Conservation (phyloP, 2,888 invertebrate genomes). For the Tachina fera region DNA sequence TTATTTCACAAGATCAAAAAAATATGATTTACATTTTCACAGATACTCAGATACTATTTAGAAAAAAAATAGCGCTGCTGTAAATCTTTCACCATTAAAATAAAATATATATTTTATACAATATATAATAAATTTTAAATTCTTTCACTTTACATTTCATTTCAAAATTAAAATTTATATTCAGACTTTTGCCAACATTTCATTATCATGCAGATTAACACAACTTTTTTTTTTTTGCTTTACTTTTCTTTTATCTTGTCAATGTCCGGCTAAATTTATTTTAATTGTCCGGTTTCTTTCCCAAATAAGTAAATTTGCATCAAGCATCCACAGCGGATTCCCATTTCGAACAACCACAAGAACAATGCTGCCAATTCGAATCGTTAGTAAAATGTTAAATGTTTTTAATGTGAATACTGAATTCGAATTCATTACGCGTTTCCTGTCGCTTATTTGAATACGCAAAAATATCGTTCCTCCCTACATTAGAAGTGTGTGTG, state of each 20-base stretch:
- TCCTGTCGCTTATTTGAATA: constrained; percentile 5
- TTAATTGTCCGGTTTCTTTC: constrained; percentile 27
- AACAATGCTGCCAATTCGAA: constrained; percentile 27
- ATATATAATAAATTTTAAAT: neutral
- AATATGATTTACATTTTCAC: neutral
- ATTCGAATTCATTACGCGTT: constrained; percentile 42
- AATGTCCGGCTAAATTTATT: constrained; percentile 14
- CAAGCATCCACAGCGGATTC: neutral
- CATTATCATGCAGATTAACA: constrained; percentile 30
- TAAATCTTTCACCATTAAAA: neutral
- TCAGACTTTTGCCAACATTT: constrained; percentile 1
- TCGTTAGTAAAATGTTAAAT: neutral
- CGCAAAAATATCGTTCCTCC: neutral
- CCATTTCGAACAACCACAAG: neutral
- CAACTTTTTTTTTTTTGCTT: constrained; percentile 2
- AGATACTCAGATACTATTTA: neutral
- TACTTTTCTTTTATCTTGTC: neutral
- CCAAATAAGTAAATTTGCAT: neutral
- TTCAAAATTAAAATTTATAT: constrained; percentile 18
- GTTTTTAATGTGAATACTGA: constrained; percentile 19
- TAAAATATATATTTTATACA: neutral
- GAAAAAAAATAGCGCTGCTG: neutral
- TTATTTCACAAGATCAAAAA: neutral
- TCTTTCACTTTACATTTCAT: neutral
- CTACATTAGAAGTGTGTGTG: neutral